Percentiles rank a stretch among this genome's conserved stretches.
Conservation (phyloP, 2,113 vertebrate species). For the Tachysurus vachellii region DNA sequence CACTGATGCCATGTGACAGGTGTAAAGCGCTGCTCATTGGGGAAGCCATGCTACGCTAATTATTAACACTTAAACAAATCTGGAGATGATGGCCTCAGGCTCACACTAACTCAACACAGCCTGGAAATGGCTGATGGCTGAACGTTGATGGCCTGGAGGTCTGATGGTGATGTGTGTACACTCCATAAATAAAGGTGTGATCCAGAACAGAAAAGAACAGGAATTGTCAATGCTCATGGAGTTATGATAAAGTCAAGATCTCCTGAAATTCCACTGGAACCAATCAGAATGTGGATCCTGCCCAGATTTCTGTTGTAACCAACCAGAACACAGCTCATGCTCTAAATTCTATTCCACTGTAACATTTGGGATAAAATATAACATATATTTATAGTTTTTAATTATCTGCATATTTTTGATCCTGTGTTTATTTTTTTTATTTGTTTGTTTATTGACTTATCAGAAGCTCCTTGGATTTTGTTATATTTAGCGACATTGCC, state of each 20-base stretch:
- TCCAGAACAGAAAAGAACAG: neutral
- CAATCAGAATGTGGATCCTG: neutral
- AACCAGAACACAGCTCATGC: neutral
- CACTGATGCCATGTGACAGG: constrained; percentile 56
- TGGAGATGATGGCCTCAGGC: neutral
- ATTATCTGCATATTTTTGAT: neutral
- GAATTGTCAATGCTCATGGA: neutral
- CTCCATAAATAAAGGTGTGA: neutral
- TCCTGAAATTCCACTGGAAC: neutral
- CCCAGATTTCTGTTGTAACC: neutral
- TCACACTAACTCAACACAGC: constrained; percentile 3
- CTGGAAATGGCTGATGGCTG: constrained; percentile 22
- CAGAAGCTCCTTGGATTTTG: neutral
- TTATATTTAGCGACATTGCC: constrained; percentile 1
- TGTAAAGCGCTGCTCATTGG: constrained; percentile 51
- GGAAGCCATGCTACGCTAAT: constrained; percentile 44
- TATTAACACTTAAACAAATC: constrained; percentile 42
- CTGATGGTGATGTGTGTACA: neutral
- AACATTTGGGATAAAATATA: neutral
- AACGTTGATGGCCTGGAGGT: constrained; percentile 10
- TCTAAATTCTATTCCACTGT: neutral
- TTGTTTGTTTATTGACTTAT: neutral
- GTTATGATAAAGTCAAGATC: neutral
- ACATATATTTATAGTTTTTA: neutral
- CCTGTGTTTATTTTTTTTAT: neutral